phyloP scores from a whole-genome alignment of 2,113 vertebrate species.

The Montifringilla adamsi region DNA sequence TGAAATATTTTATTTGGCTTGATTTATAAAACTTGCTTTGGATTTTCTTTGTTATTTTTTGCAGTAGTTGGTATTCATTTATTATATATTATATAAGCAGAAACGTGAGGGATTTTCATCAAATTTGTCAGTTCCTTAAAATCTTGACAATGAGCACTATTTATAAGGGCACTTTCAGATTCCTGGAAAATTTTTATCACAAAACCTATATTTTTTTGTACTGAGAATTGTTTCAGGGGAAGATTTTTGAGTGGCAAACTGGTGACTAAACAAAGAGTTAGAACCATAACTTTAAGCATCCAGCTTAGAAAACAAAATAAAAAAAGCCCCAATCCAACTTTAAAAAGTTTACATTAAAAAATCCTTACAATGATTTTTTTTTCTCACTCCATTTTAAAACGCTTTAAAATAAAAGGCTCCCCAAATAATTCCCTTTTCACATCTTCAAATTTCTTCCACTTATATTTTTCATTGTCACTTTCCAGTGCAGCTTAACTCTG shows the following conservation, averaged over 20 bases:
- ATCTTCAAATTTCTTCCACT: conserved; percentile 54
- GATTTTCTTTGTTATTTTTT: background rate
- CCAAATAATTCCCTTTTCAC: conserved; percentile 11
- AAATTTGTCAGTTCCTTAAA: background rate
- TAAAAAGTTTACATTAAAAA: background rate
- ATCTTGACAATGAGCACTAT: background rate
- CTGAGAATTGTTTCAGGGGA: background rate
- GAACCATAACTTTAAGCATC: background rate
- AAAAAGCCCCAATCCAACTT: background rate
- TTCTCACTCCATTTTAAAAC: background rate
- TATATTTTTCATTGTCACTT: conserved; percentile 57
- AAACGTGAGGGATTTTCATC: background rate
- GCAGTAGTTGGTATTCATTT: background rate
- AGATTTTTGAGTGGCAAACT: background rate
- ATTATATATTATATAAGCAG: background rate
- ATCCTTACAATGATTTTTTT: background rate
- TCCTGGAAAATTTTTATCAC: background rate
- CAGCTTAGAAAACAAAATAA: background rate
- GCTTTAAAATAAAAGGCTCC: background rate
- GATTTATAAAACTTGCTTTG: background rate
- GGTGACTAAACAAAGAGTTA: background rate
- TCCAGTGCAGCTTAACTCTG: conserved; percentile 71
- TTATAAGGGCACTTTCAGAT: background rate
- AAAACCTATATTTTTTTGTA: background rate
- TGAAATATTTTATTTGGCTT: background rate